phyloP scores from a whole-genome alignment of 2,888 invertebrate genomes.

The Hipparchia sbordonii region DNA sequence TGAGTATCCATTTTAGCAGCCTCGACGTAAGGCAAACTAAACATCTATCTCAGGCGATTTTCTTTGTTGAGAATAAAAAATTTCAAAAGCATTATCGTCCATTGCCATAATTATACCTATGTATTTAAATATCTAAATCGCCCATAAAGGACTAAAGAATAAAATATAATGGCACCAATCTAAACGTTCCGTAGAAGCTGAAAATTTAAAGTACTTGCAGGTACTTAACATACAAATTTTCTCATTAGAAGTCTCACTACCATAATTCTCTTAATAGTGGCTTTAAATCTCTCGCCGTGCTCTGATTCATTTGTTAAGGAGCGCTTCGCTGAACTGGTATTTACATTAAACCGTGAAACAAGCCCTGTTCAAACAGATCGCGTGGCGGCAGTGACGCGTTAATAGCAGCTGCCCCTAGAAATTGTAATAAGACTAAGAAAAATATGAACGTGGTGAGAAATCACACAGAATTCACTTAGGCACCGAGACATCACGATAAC shows the following conservation, averaged over 20 bases:
- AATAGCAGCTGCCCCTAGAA: too few relatives aligned
- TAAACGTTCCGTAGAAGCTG: background rate
- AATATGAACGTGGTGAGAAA: too few relatives aligned
- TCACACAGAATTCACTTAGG: too few relatives aligned
- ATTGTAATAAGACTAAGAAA: too few relatives aligned
- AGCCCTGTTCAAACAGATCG: background rate
- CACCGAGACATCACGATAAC: too few relatives aligned
- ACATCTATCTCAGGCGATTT: too few relatives aligned
- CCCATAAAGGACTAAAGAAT: background rate
- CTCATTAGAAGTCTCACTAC: conserved; percentile 17
- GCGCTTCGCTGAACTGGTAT: conserved; percentile 10
- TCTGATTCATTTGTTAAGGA: conserved; percentile 20
- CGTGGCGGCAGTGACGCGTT: background rate
- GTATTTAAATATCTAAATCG: background rate
- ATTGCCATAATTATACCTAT: background rate
- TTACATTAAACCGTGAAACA: background rate
- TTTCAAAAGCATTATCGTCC: too few relatives aligned
- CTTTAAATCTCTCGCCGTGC: conserved; percentile 17
- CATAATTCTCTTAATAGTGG: conserved; percentile 16
- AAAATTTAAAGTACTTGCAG: background rate
- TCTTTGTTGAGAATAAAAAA: too few relatives aligned
- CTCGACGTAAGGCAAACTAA: too few relatives aligned
- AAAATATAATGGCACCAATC: background rate
- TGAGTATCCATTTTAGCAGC: too few relatives aligned
- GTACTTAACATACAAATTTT: conserved; percentile 12